Base-by-base conservation (phyloP, 2,113 vertebrate species). In the Lutjanus erythropterus region DNA sequence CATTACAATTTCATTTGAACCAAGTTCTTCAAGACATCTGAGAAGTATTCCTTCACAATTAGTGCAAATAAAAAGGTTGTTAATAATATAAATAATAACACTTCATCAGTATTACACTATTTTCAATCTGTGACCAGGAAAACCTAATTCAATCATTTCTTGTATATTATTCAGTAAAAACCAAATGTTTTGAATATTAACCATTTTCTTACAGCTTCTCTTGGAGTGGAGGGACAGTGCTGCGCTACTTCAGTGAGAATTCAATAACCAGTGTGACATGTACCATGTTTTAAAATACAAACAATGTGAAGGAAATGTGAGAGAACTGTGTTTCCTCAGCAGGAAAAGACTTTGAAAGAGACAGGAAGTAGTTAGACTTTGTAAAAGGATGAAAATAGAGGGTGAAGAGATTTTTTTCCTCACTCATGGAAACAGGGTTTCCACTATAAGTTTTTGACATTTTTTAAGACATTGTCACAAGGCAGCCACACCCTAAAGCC, bases 301-400 rank as follows among this genome's bases (percentile, higher is more conserved):
- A 56, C 49, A 69, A 39, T 14, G 49, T 1, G 41, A 35, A 42
- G 69, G 37, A 65, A 64, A 27, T 44, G 12, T 23, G 21, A 35
- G 4, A 15, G 10, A 71, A 33, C 33, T 7, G 23, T 15, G 23
- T 71, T 60, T 74, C 52, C 55, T 71, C 41, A 65, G 58, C 52
- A 65, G 59, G 66, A 71, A 66, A 75, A 2, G 21, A 60, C 67
- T 35, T 19, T 76, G 41, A 71, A 50, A 37, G 35, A 59, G 64
- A 75, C 29, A 71, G 59, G 60, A 83, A 86, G 65, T 35, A 19
- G 62, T 14, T n/a, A 12, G 27, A 23, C 15, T 27, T 25, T 46
- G 19, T 27, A 10, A 42, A n/a, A 52, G 52, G 12, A 42, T 33
- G 5, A 27, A 33, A 81, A 60, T 0, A 46, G 11, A 35, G 14